Conservation (phyloP, 1,140 invertebrate genomes). For the Nebria ingens region DNA sequence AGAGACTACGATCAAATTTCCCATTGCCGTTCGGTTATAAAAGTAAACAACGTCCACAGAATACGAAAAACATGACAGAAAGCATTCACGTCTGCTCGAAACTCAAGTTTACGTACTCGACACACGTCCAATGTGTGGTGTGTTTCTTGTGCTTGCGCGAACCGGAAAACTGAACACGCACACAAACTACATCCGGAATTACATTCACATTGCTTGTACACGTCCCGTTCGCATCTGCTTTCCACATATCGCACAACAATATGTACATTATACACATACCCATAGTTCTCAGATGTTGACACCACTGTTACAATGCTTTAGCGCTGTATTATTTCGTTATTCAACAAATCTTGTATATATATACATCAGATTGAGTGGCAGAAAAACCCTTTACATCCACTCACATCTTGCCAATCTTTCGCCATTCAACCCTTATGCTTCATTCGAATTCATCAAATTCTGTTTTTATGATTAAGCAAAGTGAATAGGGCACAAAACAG, state of each 20-base stretch:
- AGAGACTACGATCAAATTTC: too few species aligned
- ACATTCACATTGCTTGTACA: not conserved
- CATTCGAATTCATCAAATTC: too few species aligned
- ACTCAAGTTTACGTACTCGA: not conserved
- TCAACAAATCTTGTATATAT: too few species aligned
- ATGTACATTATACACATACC: not conserved
- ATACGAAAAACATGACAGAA: not conserved
- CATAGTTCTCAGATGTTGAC: too few species aligned
- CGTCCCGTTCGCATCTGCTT: not conserved
- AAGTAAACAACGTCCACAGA: not conserved
- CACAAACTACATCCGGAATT: not conserved
- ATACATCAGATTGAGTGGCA: too few species aligned
- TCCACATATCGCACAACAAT: not conserved
- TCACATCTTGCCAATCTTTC: too few species aligned
- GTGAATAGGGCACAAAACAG: too few species aligned
- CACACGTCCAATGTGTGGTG: not conserved
- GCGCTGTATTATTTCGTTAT: too few species aligned
- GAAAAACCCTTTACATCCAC: too few species aligned
- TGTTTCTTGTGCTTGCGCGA: not conserved
- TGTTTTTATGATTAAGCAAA: too few species aligned
- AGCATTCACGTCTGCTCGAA: not conserved
- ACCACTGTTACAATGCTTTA: too few species aligned
- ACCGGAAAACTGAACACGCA: not conserved
- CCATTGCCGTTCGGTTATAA: not conserved
- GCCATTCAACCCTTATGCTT: too few species aligned